Evolutionary conservation across 1,140 invertebrate species (phyloP).

Genomic region (Helicoverpa armigera): DNA sequence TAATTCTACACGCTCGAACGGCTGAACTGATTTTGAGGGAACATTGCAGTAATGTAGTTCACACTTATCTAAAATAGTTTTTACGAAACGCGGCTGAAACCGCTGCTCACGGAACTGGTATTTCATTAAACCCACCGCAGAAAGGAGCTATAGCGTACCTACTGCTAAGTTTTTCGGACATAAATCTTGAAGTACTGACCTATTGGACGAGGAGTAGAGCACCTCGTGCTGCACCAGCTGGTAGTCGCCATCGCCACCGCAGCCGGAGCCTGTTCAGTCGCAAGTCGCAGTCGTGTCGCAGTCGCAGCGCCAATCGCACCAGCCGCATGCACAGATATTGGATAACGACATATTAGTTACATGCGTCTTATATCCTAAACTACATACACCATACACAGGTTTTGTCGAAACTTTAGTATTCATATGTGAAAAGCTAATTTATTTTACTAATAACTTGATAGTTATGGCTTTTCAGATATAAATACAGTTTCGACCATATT

Average conservation of each 20-base stretch:
- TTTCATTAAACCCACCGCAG: too few species aligned
- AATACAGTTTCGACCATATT: too few species aligned
- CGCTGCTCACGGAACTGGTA: too few species aligned
- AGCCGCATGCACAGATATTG: constrained; percentile 66
- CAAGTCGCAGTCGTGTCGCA: constrained; percentile 20
- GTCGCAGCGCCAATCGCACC: constrained; percentile 38
- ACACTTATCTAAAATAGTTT: too few species aligned
- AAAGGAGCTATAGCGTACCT: too few species aligned
- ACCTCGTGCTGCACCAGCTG: constrained; percentile 99
- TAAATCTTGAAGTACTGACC: constrained; percentile 58
- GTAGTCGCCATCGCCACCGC: constrained; percentile 97
- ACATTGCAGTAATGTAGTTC: too few species aligned
- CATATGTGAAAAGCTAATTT: not conserved
- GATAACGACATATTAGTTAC: constrained; percentile 60
- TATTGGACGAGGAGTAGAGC: constrained; percentile 93
- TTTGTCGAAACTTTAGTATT: not conserved
- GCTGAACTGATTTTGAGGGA: too few species aligned
- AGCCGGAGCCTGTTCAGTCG: constrained; percentile 88
- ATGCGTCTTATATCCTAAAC: constrained; percentile 15
- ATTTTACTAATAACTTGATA: too few species aligned
- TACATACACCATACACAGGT: not conserved
- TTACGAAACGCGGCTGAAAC: too few species aligned
- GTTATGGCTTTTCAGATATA: too few species aligned
- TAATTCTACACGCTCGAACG: too few species aligned
- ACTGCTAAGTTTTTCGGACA: too few species aligned